Evolutionary conservation across 2,888 invertebrate genomes (phyloP).

Genomic region (Mongoloraphidia duomilia): DNA sequence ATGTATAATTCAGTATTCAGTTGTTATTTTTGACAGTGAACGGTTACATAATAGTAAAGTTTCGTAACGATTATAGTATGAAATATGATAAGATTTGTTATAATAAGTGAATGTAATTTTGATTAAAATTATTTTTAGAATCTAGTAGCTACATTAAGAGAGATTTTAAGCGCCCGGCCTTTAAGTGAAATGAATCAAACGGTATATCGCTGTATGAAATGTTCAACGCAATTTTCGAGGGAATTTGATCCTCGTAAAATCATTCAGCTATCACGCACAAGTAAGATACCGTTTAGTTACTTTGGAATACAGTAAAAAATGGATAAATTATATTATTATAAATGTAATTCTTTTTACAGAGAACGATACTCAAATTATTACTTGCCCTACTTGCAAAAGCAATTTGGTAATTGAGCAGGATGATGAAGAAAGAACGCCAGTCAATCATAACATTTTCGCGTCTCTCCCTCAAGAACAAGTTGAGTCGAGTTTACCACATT

Average conservation of each 20-base stretch:
- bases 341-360: too few relatives aligned
- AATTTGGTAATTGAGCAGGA: constrained; percentile 38
- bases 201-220: constrained; percentile 45
- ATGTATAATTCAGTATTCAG: too few relatives aligned
- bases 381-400: constrained; percentile 45
- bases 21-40: too few relatives aligned
- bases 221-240: constrained; percentile 42
- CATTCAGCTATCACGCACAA: too few relatives aligned
- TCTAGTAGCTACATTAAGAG: constrained; percentile 31
- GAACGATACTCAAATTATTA: too few relatives aligned
- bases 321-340: too few relatives aligned
- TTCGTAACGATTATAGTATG: too few relatives aligned
- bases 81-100: too few relatives aligned
- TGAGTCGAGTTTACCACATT: constrained; percentile 1
- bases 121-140: constrained; percentile 22
- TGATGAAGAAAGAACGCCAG: constrained; percentile 17
- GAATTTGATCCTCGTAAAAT: constrained; percentile 24
- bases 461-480: neutral
- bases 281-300: too few relatives aligned
- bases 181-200: constrained; percentile 34
- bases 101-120: too few relatives aligned
- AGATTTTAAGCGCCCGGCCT: constrained; percentile 32
- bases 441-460: neutral
- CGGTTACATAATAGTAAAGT: too few relatives aligned
- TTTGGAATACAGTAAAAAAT: too few relatives aligned